phyloP scores from a whole-genome alignment of 2,113 vertebrate species.

The Pachyramphus minor region DNA sequence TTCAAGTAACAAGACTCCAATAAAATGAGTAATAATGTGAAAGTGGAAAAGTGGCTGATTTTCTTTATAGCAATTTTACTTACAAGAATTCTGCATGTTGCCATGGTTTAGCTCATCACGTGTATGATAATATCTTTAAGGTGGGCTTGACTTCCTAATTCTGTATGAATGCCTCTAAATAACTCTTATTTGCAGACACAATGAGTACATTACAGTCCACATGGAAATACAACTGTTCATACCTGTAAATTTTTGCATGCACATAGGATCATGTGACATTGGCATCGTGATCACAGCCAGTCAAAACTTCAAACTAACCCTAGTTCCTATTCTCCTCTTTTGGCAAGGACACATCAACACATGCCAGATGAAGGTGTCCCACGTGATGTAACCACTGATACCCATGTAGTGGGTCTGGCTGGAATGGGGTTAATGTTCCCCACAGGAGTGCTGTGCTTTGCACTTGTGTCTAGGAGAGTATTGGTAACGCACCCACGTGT shows the following conservation, averaged over 20 bases:
- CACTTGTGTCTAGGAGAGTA: neutral
- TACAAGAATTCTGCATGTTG: neutral
- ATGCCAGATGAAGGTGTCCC: neutral
- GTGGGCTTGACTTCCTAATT: neutral
- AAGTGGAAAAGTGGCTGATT: neutral
- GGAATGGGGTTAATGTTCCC: neutral
- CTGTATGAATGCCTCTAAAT: neutral
- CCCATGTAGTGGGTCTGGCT: neutral
- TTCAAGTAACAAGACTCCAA: neutral
- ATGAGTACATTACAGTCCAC: neutral
- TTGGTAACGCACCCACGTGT: neutral
- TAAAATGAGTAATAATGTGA: neutral
- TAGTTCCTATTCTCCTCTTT: neutral
- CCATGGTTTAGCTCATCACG: neutral
- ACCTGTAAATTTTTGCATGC: neutral
- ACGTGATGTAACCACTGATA: neutral
- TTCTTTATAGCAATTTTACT: neutral
- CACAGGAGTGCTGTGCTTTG: neutral
- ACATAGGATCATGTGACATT: neutral
- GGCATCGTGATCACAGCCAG: neutral
- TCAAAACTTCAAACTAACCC: neutral
- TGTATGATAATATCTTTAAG: neutral
- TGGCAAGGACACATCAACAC: neutral
- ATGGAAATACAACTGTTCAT: neutral
- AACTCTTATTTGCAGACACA: neutral